Base-by-base conservation (phyloP, 53 echinoderm and acorn worm genomes). In the Crossaster papposus region DNA sequence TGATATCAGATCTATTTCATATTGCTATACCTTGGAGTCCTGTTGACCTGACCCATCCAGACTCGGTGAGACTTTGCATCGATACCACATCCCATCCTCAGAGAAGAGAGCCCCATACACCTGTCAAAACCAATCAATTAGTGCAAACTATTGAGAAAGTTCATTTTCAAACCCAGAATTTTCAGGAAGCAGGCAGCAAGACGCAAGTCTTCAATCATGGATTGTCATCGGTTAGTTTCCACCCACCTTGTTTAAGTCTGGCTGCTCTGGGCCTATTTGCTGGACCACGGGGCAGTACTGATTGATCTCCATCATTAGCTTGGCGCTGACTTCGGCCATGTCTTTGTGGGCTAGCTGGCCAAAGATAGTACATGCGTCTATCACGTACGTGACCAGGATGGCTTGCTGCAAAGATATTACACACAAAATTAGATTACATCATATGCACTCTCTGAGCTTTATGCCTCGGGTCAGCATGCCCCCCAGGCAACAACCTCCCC, bases 81-180 rank as follows among this genome's bases (percentile, higher is more conserved):
- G 72, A 38, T 89, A 89, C 89, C 89, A 89, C 89, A 89, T 65
- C 23, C 81, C 77, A 50, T 90, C 90, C 35, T 90, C 83, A 54
- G 83, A 83, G 50, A 90, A 90, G 0, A 76, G 64, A 24, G 90
- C 76, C 28, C 90, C 90, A 65, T 90, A 90, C 78, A 90, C 64
- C 58, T 75, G 65, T 23, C 51, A 79, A 52, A 9, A 44, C 44
- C 44, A 44, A 44, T 44, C 14, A 52, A 54, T 51, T 17, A 70
- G 44, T 5, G 44, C 6, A 14, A 70, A 83, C 34, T 35, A 51
- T 30, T 30, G 4, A 28, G 11, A 53, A 79, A 79, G 5, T 20
- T 36, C 79, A 51, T 10, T 23, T 79, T 4, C 11, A 20, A 31
- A 28, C 32, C 5, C 33, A 13, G 54, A 30, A 30, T n/a, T 54